Conservation (phyloP, 2,888 invertebrate genomes). For the Epiblema foenella region DNA sequence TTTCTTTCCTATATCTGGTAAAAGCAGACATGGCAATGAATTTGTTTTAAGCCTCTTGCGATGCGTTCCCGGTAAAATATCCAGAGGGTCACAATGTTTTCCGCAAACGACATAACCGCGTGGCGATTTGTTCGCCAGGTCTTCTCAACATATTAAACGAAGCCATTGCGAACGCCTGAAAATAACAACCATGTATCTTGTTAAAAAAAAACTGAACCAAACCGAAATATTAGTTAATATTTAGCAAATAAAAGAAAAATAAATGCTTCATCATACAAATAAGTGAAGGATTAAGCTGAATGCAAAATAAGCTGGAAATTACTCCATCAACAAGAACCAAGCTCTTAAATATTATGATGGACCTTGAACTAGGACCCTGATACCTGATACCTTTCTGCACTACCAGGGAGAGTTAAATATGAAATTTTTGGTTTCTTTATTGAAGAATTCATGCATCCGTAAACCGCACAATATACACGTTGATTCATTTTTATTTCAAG, state of each 20-base stretch:
- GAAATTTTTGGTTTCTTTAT: neutral
- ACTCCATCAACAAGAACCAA: no score
- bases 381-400: neutral
- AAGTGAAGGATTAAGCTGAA: no score
- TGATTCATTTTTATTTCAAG: neutral
- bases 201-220: no score
- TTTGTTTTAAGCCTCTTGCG: slow-evolving; percentile 7
- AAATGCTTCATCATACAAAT: no score
- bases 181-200: slow-evolving; percentile 7
- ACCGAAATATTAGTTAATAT: no score
- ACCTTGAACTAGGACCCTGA: no score
- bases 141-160: slow-evolving; percentile 43
- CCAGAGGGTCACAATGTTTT: slow-evolving; percentile 40
- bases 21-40: neutral
- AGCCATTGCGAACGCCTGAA: slow-evolving; percentile 44
- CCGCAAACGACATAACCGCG: slow-evolving; percentile 43
- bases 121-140: slow-evolving; percentile 37
- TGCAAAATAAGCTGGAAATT: no score
- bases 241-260: no score
- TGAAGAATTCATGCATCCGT: neutral
- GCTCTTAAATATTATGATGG: no score
- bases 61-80: slow-evolving; percentile 29
- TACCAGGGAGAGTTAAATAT: neutral
- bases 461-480: neutral
- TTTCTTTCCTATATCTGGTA: neutral